Base-by-base conservation (phyloP, 2,888 invertebrate genomes). In the Microctonus aethiopoides region DNA sequence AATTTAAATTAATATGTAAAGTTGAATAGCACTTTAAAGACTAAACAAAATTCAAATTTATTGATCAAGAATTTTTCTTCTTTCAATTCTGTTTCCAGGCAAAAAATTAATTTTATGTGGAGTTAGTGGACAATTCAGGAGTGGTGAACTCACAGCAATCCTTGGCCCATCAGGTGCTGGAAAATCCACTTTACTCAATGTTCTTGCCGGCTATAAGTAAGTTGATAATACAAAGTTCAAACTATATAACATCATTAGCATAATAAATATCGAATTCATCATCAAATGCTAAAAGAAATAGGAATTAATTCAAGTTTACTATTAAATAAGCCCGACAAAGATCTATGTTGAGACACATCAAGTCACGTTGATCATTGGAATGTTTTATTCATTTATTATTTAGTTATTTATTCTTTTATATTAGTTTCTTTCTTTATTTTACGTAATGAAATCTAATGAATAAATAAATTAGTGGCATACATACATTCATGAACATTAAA, bases 161-260 rank as follows among this genome's bases (percentile, higher is more conserved):
- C 90, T 98, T 87, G 98, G 98, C 0, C 97, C 97, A 0, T 96
- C 96, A 0, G 98, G 97, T 0, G 94, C 95, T 4, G 95, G 97
- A 59, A 97, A 97, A 87, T 96, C 95, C 65, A 95, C 96, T 0
- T 88, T 97, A 9, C 90, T 97, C 69, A 97, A 97, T 83, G 91
- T 96, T 73, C 88, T 97, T 32, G 96, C 97, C 29, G 97, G 96
- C 72, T 97, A 96, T 88, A 95, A 94, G 97, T 97, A 89, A 88
- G 62, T 65, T 22, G 22, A 65, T n/a, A 29, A 3, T 24, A 7
- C 6, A n/a, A 22, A 56, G 26, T 29, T n/a, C n/a, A n/a, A n/a
- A n/a, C n/a, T n/a, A 52, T 16, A 16, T 46, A 24, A 46, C 11
- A 39, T 13, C 34, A 11, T 60, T 7, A 32, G 34, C 39, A 11